Evolutionary conservation across 2,797 vertebrate genomes (phyloP), one percentile per base, ranked within the genome.

Genomic region (Astyanax mexicanus): DNA sequence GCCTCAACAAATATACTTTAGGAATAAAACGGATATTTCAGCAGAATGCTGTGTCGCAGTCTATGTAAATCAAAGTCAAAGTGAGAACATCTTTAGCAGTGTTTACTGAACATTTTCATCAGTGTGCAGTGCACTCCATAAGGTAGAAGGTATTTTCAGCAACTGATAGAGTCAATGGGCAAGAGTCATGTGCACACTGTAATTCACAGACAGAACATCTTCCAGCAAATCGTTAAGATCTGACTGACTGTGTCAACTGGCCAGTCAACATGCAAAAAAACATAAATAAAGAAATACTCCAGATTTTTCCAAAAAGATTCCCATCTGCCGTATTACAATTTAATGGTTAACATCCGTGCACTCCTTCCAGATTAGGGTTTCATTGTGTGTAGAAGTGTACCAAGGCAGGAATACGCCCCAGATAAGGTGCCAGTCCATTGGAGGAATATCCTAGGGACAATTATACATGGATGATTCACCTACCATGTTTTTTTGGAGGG

Each of bases 41-140:
- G 15, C n/a, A 11, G 4, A 45, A 40, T 2, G 0, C 21, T n/a
- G n/a, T 3, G 37, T 64, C 8, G 40, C 52, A 42, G 61, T 35
- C 61, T 11, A 44, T 23, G 11, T 42, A 21, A 44, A 25, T 42
- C 35, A 51, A 35, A 64, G n/a, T n/a, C 29, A 19, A 55, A 42
- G 37, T 3, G n/a, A 57, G 72, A 66, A 74, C 72, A 23, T 66
- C 38, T 44, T 25, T n/a, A n/a, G n/a, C n/a, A n/a, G n/a, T n/a
- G n/a, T n/a, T n/a, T n/a, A n/a, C n/a, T n/a, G n/a, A n/a, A n/a
- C 58, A 52, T 40, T n/a, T n/a, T n/a, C n/a, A 21, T 32, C 6
- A 54, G 37, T 5, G 54, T 66, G 8, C 6, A 62, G n/a, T 27
- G 32, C 35, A 61, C n/a, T 8, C 27, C 1, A 7, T 40, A 23